Percentiles rank a stretch among this genome's conserved stretches.
Conservation (phyloP, 2,113 vertebrate genomes). For the Piliocolobus tephrosceles region DNA sequence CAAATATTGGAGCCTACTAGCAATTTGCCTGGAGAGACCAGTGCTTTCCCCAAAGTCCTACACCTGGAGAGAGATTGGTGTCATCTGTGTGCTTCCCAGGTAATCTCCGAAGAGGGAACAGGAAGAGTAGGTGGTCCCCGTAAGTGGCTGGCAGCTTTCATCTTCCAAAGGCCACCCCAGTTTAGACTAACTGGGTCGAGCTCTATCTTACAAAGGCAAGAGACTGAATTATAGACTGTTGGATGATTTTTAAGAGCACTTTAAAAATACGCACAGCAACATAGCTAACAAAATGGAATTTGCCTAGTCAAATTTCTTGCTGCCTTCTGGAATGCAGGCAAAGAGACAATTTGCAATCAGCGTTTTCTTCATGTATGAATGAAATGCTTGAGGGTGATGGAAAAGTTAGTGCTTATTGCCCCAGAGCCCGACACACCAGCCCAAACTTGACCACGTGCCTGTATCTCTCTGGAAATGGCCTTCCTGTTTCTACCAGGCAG, state of each 20-base stretch:
- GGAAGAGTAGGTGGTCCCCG: not conserved
- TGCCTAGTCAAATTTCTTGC: not conserved
- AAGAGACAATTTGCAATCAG: not conserved
- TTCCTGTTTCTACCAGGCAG: not conserved
- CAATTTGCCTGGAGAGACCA: not conserved
- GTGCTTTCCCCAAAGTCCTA: not conserved
- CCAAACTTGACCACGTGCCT: rapidly evolving
- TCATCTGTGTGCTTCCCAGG: rapidly evolving
- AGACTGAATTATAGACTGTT: not conserved
- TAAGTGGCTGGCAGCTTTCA: not conserved
- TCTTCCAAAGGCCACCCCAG: not conserved
- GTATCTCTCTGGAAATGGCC: not conserved
- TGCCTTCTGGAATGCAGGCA: not conserved
- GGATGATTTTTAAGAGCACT: not conserved
- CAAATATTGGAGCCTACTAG: not conserved
- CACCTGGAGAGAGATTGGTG: not conserved
- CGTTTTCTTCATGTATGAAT: rapidly evolving
- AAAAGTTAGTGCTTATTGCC: not conserved
- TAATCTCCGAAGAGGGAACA: not conserved
- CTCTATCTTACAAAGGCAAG: not conserved
- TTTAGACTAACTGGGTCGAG: not conserved
- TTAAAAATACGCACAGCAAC: not conserved
- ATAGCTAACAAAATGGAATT: not conserved
- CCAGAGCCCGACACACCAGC: rapidly evolving
- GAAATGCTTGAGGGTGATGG: not conserved